Conservation (phyloP, 2,113 vertebrate genomes). For the Ifrita kowaldi region DNA sequence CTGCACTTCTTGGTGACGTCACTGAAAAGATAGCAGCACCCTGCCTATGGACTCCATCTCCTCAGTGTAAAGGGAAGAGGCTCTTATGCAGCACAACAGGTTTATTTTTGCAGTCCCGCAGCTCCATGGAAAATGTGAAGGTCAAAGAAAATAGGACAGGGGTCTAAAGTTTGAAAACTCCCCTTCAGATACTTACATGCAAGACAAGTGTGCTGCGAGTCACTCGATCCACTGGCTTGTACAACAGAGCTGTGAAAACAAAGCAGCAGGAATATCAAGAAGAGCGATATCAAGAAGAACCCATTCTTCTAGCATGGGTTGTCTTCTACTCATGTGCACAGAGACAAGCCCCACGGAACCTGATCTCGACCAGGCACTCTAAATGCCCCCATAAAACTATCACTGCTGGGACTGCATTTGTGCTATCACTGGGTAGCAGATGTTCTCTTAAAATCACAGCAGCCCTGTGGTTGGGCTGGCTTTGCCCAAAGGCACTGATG, state of each 20-base stretch:
- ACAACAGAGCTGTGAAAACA: constrained; percentile 83
- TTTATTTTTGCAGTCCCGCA: not conserved
- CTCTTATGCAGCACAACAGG: not conserved
- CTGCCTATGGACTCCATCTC: not conserved
- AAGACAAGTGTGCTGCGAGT: constrained; percentile 95
- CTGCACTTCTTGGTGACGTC: not conserved
- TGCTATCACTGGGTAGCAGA: not conserved
- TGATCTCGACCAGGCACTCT: not conserved
- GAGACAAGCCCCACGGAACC: not conserved
- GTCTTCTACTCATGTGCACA: not conserved
- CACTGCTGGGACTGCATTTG: not conserved
- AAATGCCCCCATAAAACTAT: not conserved
- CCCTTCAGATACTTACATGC: constrained; percentile 83
- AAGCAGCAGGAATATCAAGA: not conserved
- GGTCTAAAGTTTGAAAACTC: not conserved
- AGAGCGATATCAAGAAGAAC: not conserved
- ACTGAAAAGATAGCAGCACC: not conserved
- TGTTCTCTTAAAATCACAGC: not conserved
- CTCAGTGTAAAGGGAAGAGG: not conserved
- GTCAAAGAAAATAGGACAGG: not conserved
- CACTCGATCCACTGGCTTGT: constrained; percentile 96
- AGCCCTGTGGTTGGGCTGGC: not conserved
- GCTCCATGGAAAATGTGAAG: not conserved
- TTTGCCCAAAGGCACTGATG: not conserved
- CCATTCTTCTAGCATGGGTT: not conserved